Evolutionary conservation across 2,113 vertebrate genomes (phyloP), one percentile per base, ranked within the genome.

Genomic region (Heterotilapia buettikoferi): DNA sequence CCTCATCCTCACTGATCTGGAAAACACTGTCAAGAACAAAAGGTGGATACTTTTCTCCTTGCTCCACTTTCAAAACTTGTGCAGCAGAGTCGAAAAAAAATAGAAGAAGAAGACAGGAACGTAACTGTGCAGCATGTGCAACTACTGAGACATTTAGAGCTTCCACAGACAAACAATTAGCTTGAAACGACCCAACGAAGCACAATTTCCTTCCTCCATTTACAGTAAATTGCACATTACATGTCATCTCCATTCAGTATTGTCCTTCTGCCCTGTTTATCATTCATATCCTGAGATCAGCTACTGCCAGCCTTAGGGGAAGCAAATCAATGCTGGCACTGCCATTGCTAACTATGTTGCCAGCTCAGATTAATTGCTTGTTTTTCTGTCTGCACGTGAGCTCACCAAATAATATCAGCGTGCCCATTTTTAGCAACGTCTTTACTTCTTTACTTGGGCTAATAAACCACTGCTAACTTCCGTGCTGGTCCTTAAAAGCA

Each of bases 21-120:
- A 86, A 89, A 94, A 89, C 90, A 76, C 82, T 88, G 92, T 87
- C 89, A 84, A 82, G 84, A 91, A 86, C 86, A 86, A 88, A 92
- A 87, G 79, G 88, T 88, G 79, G 66, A 85, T 78, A 14, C 79
- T 54, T 71, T 82, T 90, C 78, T 80, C 76, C 89, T 89, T 83
- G 80, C 80, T 85, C 71, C 40, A 88, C 85, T 93, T 92, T 90
- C 13, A 63, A 82, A 68, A 91, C 79, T 33, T 82, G 18, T 38
- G 54, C 52, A 86, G 73, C 14, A 86, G 5, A 50, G 36, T 29
- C 3, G 4, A 14, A 83, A 31, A 78, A 84, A 47, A 18, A 24
- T 26, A 45, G 9, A 50, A 78, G 19, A 43, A 43, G 9, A 19
- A 73, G 26, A 47, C 18, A 26, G 50, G 29, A 38, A 50, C n/a